Evolutionary conservation across 2,797 vertebrate species (phyloP).

Genomic region (Saguinus oedipus): DNA sequence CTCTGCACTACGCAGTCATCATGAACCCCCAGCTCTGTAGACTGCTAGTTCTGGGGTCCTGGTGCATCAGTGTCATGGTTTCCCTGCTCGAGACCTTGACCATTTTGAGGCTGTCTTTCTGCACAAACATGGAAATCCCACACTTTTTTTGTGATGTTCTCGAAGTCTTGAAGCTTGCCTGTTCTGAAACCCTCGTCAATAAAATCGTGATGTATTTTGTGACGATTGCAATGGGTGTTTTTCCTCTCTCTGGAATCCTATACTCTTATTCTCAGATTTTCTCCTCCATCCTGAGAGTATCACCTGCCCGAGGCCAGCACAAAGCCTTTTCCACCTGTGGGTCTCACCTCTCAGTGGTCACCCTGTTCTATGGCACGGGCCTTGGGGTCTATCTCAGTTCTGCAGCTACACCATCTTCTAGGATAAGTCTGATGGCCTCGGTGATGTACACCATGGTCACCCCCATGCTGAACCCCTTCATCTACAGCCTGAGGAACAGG

Average conservation of each 20-base stretch:
- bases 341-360: slow-evolving; percentile 34
- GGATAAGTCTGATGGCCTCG: neutral
- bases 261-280: neutral
- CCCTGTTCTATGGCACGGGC: slow-evolving; percentile 27
- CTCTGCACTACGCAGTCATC: slow-evolving; percentile 39
- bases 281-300: slow-evolving; percentile 36
- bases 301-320: neutral
- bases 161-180: slow-evolving; percentile 2
- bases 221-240: neutral
- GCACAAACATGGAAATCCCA: neutral
- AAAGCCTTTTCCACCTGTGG: slow-evolving; percentile 46
- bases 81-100: slow-evolving; percentile 5
- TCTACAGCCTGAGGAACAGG: slow-evolving; percentile 61
- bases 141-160: slow-evolving; percentile 55
- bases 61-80: neutral
- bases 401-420: neutral
- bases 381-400: slow-evolving; percentile 53
- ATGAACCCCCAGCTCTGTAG: slow-evolving; percentile 54
- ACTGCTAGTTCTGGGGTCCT: slow-evolving; percentile 13
- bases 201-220: neutral
- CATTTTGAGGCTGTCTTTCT: slow-evolving; percentile 4
- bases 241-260: slow-evolving; percentile 16
- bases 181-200: neutral
- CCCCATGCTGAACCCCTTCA: slow-evolving; percentile 62
- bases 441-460: slow-evolving; percentile 55